Percentiles rank a stretch among this genome's conserved stretches.
Evolutionary conservation across 2,888 invertebrate genomes (phyloP).

Genomic region (Sarcophaga variegata): DNA sequence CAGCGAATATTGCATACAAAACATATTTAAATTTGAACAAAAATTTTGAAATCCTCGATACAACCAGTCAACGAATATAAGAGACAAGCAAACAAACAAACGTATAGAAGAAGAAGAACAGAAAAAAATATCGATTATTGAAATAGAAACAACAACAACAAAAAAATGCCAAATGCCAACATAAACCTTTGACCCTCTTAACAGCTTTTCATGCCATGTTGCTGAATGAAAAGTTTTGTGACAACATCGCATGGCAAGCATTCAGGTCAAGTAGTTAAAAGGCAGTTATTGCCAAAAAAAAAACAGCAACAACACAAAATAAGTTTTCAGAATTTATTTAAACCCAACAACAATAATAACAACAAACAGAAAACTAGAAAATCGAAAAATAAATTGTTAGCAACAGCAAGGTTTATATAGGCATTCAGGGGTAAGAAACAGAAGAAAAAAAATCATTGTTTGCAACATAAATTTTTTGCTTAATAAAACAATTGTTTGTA

Average conservation of each 20-base stretch:
- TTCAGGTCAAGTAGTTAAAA: slow-evolving; percentile 67
- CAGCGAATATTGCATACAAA: too few relatives aligned
- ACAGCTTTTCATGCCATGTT: slow-evolving; percentile 24
- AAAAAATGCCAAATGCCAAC: background rate
- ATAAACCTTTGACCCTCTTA: slow-evolving; percentile 23
- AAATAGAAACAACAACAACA: background rate
- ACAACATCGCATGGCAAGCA: slow-evolving; percentile 58
- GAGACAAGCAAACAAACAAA: too few relatives aligned
- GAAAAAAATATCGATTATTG: background rate
- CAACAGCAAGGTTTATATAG: slow-evolving; percentile 44
- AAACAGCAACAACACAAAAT: slow-evolving; percentile 34
- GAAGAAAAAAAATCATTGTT: too few relatives aligned
- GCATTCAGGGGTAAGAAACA: background rate
- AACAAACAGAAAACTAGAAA: background rate
- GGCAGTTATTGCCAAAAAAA: slow-evolving; percentile 57
- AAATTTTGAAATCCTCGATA: too few relatives aligned
- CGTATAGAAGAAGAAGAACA: background rate
- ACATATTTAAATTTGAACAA: too few relatives aligned
- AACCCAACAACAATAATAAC: background rate
- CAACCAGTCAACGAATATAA: too few relatives aligned
- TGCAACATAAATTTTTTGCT: slow-evolving; percentile 20
- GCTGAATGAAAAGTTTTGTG: slow-evolving; percentile 25
- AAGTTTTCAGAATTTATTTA: slow-evolving; percentile 32
- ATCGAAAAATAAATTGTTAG: slow-evolving; percentile 35
- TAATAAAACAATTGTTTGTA: slow-evolving; percentile 28